phyloP scores from a whole-genome alignment of 2,113 vertebrate species.

The Parotia lawesii region DNA sequence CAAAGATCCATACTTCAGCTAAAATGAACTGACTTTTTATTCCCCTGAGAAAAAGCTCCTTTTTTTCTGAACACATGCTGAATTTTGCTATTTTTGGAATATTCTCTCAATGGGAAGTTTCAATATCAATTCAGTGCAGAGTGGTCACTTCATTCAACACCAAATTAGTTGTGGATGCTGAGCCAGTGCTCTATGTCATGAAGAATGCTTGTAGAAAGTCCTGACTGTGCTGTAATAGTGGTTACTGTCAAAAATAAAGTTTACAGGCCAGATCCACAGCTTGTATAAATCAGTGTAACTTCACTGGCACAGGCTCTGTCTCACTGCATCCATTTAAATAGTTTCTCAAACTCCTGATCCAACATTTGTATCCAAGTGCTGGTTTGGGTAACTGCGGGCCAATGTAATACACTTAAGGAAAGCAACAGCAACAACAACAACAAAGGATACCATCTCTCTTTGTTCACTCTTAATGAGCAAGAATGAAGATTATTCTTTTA shows the following conservation, averaged over 20 bases:
- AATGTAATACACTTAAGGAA: neutral
- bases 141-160: neutral
- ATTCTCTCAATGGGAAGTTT: neutral
- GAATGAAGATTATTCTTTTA: neutral
- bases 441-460: neutral
- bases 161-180: neutral
- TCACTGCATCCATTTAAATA: neutral
- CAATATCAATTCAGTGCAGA: neutral
- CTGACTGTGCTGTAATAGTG: neutral
- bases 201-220: neutral
- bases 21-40: neutral
- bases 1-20: neutral
- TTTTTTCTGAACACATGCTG: neutral
- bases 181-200: neutral
- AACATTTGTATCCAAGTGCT: neutral
- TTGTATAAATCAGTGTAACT: neutral
- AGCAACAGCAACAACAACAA: neutral
- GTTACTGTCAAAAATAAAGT: conserved; percentile 29
- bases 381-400: neutral
- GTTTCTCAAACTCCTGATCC: neutral
- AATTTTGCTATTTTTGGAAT: neutral
- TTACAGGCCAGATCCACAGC: neutral
- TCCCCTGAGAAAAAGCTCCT: neutral
- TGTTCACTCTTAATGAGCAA: neutral
- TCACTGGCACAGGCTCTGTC: neutral